Evolutionary conservation across 1,140 invertebrate species (phyloP), one percentile per base, ranked within the genome.

Genomic region (Temnothorax curvispinosus): DNA sequence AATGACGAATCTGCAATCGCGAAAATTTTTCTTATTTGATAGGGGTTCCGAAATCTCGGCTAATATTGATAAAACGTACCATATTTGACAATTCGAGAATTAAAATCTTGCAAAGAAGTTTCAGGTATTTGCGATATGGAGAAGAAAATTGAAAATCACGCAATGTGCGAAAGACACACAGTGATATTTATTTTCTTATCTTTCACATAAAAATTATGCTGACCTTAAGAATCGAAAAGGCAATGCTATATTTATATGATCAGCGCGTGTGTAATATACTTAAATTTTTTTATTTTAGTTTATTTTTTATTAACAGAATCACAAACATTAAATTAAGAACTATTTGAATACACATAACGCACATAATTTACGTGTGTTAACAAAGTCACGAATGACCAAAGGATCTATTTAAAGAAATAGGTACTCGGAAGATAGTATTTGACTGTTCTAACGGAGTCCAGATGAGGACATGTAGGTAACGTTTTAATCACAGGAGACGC

Each of bases 401-500:
- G 11, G 32, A 50, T 60, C 8, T 74, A 4, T 88, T 74, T 86
- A 87, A 88, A 90, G 87, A 64, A 54, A 72, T 65, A 80, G 85
- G 87, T 84, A 81, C 60, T 89, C 71, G 87, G 91, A 91, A 90
- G 32, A 21, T 88, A 75, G 27, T 50, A 75, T 84, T 75, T 18
- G 80, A 54, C 18, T 27, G 35, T 7, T 75, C 13, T 47, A 60
- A 74, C 54, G n/a, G 13, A 58, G 54, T 82, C 44, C 27, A 56
- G 76, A 75, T 47, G 77, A 67, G 87, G 35, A 62, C 67, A 90
- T 75, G 62, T 89, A 85, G 82, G 85, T 86, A 88, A 90, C 67
- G 92, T 94, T 94, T 94, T 95, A 94, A 95, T 95, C 94, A 94
- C 92, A 94, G 88, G 91, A 93, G 93, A 92, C 89, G 87, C 87